A percentile compares a stretch with the other conserved stretches of the same genome.
phyloP scores from a whole-genome alignment of 2,113 vertebrate genomes.

The Hippocampus comes region DNA sequence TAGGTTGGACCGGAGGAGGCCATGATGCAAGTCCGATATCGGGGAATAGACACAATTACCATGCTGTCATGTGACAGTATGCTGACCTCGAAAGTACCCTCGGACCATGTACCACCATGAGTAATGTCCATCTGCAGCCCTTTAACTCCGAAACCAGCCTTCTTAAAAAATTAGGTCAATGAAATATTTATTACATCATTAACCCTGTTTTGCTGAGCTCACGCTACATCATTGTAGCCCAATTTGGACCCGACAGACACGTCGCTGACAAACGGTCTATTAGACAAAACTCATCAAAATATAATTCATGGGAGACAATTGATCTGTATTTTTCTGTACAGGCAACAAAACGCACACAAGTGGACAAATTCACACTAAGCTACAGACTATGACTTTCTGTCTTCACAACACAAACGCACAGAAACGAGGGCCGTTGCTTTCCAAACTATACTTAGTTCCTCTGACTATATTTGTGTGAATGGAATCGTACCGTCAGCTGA shows the following conservation, averaged over 20 bases:
- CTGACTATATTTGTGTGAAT: constrained; percentile 22
- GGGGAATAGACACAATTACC: constrained; percentile 8
- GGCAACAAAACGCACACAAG: too few species aligned
- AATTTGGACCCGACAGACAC: too few species aligned
- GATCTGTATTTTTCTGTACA: too few species aligned
- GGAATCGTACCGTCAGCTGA: constrained; percentile 17
- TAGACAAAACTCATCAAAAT: too few species aligned
- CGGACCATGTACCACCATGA: not conserved
- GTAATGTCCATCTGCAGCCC: constrained; percentile 1
- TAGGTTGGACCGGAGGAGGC: not conserved
- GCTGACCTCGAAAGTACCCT: constrained; percentile 17
- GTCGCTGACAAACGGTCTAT: too few species aligned
- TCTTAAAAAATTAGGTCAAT: not conserved
- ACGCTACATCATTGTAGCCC: too few species aligned
- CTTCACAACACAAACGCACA: constrained; percentile 33
- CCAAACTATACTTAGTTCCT: constrained; percentile 28
- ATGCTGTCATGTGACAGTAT: constrained; percentile 22
- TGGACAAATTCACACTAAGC: constrained; percentile 12
- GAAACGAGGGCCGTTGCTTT: constrained; percentile 24
- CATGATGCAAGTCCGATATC: constrained; percentile 13
- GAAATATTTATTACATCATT: too few species aligned
- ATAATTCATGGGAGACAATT: too few species aligned
- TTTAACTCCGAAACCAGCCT: not conserved
- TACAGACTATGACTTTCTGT: constrained; percentile 54
- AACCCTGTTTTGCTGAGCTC: too few species aligned